Percentiles rank a stretch among this genome's conserved stretches.
phyloP scores from a whole-genome alignment of 2,888 invertebrate species.

The Tortricodes alternella region DNA sequence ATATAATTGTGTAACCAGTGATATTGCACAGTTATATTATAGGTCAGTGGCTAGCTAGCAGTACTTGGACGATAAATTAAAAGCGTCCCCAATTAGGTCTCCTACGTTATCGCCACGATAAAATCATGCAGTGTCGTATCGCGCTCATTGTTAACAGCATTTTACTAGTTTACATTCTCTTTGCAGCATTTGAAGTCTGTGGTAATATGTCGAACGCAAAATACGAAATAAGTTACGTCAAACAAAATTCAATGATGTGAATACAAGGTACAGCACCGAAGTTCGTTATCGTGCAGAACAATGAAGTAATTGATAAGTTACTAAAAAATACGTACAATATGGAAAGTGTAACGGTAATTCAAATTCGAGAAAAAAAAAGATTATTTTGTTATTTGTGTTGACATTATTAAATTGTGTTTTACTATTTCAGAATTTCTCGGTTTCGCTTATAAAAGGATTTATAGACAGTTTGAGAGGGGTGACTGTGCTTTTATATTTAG shows the following conservation, averaged over 20 bases:
- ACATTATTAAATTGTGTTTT: conserved; percentile 36
- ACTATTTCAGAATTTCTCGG: conserved; percentile 84
- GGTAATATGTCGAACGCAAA: conserved; percentile 21
- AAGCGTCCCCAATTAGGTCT: too few relatives aligned
- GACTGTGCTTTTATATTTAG: conserved; percentile 88
- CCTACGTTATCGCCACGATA: too few relatives aligned
- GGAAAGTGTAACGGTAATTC: conserved; percentile 63
- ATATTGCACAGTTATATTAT: too few relatives aligned
- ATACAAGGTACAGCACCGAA: conserved; percentile 26
- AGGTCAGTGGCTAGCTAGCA: too few relatives aligned
- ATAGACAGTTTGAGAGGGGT: conserved; percentile 91
- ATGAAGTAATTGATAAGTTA: conserved; percentile 46
- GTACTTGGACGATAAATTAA: too few relatives aligned
- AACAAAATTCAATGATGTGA: conserved; percentile 38
- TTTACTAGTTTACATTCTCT: too few relatives aligned
- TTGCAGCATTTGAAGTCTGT: too few relatives aligned
- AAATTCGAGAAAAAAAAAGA: background rate
- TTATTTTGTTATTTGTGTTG: conserved; percentile 29
- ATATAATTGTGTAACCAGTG: too few relatives aligned
- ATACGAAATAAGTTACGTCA: conserved; percentile 32
- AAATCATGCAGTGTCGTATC: too few relatives aligned
- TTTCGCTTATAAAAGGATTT: conserved; percentile 87
- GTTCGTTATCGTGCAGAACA: conserved; percentile 38
- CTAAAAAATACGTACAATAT: conserved; percentile 45
- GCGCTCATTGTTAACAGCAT: too few relatives aligned